Percentiles rank a stretch among this genome's conserved stretches.
Conservation (phyloP, 2,888 invertebrate genomes). For the Atrina japonica region DNA sequence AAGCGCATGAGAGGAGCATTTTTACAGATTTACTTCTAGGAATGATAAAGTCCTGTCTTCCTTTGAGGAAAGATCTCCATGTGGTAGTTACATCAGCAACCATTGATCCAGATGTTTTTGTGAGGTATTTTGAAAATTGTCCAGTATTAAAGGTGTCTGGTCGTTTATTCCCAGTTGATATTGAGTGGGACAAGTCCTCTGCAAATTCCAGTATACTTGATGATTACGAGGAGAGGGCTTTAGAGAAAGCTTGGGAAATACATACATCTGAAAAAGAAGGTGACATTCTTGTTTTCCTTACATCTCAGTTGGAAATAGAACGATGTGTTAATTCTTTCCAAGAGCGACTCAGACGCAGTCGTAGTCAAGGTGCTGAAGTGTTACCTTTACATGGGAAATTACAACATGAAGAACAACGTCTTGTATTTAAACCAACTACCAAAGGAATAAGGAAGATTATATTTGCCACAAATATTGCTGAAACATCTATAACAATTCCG, state of each 20-base stretch:
- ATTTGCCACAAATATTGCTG: constrained; percentile 81
- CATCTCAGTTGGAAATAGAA: constrained; percentile 76
- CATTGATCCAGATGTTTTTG: constrained; percentile 77
- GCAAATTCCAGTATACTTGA: constrained; percentile 50
- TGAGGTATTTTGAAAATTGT: constrained; percentile 70
- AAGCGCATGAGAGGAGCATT: constrained; percentile 80
- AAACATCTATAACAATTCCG: constrained; percentile 80
- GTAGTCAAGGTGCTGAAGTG: constrained; percentile 55
- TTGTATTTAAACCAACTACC: constrained; percentile 68
- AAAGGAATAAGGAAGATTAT: constrained; percentile 76
- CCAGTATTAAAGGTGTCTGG: constrained; percentile 76
- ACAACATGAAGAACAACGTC: constrained; percentile 74
- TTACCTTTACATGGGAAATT: constrained; percentile 76
- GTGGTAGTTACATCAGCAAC: constrained; percentile 80
- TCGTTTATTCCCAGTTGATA: constrained; percentile 78
- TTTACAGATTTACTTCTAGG: constrained; percentile 80
- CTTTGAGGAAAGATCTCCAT: constrained; percentile 69
- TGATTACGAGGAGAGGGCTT: constrained; percentile 64
- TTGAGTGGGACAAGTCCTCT: constrained; percentile 58
- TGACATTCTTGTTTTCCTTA: constrained; percentile 80
- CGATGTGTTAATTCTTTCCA: constrained; percentile 65
- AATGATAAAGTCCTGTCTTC: constrained; percentile 73
- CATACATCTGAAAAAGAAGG: constrained; percentile 68
- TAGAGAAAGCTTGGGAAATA: constrained; percentile 71
- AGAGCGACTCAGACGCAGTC: constrained; percentile 24